Percentiles rank a stretch among this genome's conserved stretches.
Evolutionary conservation across 2,888 invertebrate genomes (phyloP).

Genomic region (Miltochrista miniata): DNA sequence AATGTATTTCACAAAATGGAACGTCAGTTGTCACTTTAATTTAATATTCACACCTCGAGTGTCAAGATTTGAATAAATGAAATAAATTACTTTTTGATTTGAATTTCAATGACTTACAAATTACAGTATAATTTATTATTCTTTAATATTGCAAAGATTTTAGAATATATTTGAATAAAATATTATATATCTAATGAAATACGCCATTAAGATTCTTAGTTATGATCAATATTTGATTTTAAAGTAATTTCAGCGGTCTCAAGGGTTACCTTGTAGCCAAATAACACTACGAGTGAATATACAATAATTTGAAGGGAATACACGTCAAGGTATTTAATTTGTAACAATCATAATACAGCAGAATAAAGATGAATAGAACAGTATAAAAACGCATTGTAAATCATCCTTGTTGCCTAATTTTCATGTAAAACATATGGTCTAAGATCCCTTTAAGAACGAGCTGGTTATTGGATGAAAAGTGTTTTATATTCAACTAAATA

Average conservation of each 20-base stretch:
- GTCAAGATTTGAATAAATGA: conserved; percentile 30
- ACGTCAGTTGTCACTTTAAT: conserved; percentile 18
- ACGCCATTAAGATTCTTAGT: neutral
- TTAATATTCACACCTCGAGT: conserved; percentile 31
- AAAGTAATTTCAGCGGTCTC: neutral
- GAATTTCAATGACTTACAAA: conserved; percentile 21
- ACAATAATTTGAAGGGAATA: too few species aligned
- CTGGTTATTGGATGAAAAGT: too few species aligned
- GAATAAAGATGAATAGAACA: too few species aligned
- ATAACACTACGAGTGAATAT: neutral
- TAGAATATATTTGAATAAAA: neutral
- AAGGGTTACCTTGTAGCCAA: neutral
- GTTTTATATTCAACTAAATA: too few species aligned
- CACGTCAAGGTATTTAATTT: too few species aligned
- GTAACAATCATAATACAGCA: too few species aligned
- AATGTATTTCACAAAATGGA: conserved; percentile 19
- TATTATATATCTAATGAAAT: neutral
- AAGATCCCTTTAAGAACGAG: too few species aligned
- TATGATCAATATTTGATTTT: neutral
- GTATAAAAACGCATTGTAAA: too few species aligned
- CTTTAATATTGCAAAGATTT: neutral
- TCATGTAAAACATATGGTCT: too few species aligned
- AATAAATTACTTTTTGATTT: conserved; percentile 29
- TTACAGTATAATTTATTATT: conserved; percentile 12
- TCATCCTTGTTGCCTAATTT: too few species aligned